Evolutionary conservation across 1,140 invertebrate species (phyloP).

Genomic region (Melitaea cinxia): DNA sequence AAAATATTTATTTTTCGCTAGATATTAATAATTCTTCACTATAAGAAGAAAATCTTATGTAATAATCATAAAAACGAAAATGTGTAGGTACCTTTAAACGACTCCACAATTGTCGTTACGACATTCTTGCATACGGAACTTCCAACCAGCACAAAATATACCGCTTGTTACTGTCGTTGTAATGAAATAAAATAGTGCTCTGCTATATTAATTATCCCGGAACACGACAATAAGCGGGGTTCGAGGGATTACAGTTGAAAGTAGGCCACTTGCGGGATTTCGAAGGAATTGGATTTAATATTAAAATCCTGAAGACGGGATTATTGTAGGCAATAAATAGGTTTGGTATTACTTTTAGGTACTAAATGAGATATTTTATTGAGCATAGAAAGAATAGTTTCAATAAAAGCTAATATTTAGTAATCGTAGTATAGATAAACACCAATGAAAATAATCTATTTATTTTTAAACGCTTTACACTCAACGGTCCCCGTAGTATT

Average conservation of each 20-base stretch:
- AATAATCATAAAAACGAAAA: not conserved
- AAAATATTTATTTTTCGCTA: too few species aligned
- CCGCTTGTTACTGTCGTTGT: constrained; percentile 55
- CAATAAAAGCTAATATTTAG: too few species aligned
- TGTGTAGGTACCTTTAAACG: constrained; percentile 24
- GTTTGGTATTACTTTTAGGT: not conserved
- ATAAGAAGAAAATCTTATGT: too few species aligned
- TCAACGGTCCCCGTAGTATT: too few species aligned
- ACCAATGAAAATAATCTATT: too few species aligned
- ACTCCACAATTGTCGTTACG: constrained; percentile 32
- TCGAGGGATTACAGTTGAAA: constrained; percentile 42
- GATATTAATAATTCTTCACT: too few species aligned
- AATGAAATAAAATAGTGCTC: constrained; percentile 75
- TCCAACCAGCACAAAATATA: constrained; percentile 61
- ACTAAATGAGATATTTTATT: not conserved
- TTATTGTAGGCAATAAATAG: constrained; percentile 9
- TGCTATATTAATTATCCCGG: constrained; percentile 69
- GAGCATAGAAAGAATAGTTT: too few species aligned
- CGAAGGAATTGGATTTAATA: constrained; percentile 31
- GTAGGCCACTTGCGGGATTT: constrained; percentile 33
- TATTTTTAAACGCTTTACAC: too few species aligned
- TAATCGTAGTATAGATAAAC: too few species aligned
- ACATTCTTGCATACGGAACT: constrained; percentile 52
- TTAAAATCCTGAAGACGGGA: constrained; percentile 17
- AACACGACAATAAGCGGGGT: constrained; percentile 63